Evolutionary conservation across 2,113 vertebrate genomes (phyloP).

Genomic region (Tiliqua scincoides): DNA sequence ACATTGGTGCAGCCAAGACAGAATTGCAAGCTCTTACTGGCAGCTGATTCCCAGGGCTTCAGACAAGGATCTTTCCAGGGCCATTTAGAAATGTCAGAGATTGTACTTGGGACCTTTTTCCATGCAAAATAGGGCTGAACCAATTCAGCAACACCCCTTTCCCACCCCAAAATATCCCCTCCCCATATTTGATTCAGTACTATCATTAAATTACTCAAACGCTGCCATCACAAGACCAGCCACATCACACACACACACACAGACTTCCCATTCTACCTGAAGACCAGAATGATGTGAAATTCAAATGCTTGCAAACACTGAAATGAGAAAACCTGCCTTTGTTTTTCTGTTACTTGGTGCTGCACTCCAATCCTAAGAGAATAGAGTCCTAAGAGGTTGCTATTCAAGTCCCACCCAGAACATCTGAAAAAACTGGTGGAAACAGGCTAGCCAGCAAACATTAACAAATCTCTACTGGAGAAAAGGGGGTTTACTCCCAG

Average conservation of each 20-base stretch:
- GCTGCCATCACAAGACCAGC: not conserved
- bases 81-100: too few species aligned
- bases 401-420: not conserved
- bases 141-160: too few species aligned
- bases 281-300: not conserved
- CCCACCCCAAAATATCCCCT: not conserved
- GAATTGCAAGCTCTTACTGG: too few species aligned
- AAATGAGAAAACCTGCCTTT: not conserved
- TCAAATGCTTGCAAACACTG: not conserved
- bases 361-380: not conserved
- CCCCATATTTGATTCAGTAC: not conserved
- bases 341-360: not conserved
- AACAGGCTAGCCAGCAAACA: not conserved
- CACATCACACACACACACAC: not conserved
- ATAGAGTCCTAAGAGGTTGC: too few species aligned
- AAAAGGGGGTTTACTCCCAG: too few species aligned
- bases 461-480: slow-evolving; percentile 16
- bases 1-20: too few species aligned
- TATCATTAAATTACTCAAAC: slow-evolving; percentile 7
- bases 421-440: not conserved
- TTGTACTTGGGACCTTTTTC: too few species aligned
- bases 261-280: not conserved
- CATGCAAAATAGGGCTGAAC: too few species aligned
- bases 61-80: too few species aligned
- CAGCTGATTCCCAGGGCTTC: too few species aligned